These are phyloP conservation scores for Lota lota DNA, from an alignment of 2,113 vertebrate species.

Conservation along the genomic window DNA sequence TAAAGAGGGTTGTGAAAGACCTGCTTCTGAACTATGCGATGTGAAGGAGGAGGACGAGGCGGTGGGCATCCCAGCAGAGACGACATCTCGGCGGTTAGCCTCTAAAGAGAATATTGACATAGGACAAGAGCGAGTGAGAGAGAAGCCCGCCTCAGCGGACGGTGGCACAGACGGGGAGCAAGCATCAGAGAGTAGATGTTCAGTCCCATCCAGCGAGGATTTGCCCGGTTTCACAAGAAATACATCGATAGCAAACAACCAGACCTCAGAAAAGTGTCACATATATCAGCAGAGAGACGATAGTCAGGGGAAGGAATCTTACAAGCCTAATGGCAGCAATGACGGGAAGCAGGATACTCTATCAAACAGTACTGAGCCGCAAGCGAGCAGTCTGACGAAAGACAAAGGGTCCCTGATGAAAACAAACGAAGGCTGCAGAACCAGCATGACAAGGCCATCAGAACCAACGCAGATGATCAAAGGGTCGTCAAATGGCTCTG, in stretches of 20 bases:
- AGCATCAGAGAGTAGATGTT: slow-evolving; percentile 17
- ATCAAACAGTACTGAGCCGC: slow-evolving; percentile 45
- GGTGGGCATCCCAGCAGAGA: slow-evolving; percentile 52
- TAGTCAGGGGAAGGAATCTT: slow-evolving; percentile 39
- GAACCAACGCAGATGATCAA: slow-evolving; percentile 64
- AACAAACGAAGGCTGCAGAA: slow-evolving; percentile 54
- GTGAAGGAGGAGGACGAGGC: slow-evolving; percentile 71
- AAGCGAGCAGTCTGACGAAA: slow-evolving; percentile 48
- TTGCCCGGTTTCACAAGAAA: slow-evolving; percentile 41
- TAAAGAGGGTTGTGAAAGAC: slow-evolving; percentile 43
- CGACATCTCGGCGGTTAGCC: slow-evolving; percentile 24
- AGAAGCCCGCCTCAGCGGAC: slow-evolving; percentile 27
- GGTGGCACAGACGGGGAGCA: slow-evolving; percentile 36
- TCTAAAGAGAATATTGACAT: slow-evolving; percentile 37
- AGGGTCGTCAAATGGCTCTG: slow-evolving; percentile 12
- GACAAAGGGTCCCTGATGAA: slow-evolving; percentile 56
- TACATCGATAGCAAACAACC: slow-evolving; percentile 41
- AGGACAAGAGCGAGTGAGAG: slow-evolving; percentile 36
- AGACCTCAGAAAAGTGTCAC: slow-evolving; percentile 40
- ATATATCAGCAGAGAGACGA: slow-evolving; percentile 43
- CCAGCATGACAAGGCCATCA: slow-evolving; percentile 44
- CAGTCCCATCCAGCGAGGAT: slow-evolving; percentile 33
- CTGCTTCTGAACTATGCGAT: slow-evolving; percentile 53
- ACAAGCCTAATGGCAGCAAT: slow-evolving; percentile 27
- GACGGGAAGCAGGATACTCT: slow-evolving; percentile 49